Percentiles rank a stretch among this genome's conserved stretches.
Conservation (phyloP, 2,888 invertebrate species). For the Ernsta delagoae region DNA sequence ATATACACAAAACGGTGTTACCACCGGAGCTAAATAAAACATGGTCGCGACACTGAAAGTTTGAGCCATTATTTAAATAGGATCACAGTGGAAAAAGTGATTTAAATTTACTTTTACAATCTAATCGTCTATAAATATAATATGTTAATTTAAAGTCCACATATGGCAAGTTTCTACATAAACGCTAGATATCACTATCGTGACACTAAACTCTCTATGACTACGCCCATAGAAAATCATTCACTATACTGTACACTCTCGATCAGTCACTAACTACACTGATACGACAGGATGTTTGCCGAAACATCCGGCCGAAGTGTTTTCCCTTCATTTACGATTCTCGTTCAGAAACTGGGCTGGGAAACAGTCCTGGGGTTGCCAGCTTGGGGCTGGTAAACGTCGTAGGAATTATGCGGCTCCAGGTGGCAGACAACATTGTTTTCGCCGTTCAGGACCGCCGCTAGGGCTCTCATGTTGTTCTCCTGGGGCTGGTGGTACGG, state of each 20-base stretch:
- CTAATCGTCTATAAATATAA: slow-evolving; percentile 57
- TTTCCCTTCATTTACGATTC: slow-evolving; percentile 3
- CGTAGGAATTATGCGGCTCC: slow-evolving; percentile 88
- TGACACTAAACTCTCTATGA: slow-evolving; percentile 68
- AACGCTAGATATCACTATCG: slow-evolving; percentile 66
- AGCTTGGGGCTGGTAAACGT: slow-evolving; percentile 76
- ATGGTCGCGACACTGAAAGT: slow-evolving; percentile 73
- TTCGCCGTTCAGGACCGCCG: slow-evolving; percentile 93
- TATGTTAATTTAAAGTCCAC: slow-evolving; percentile 74
- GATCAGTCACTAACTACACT: too few species aligned
- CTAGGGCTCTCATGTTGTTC: slow-evolving; percentile 85
- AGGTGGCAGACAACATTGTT: slow-evolving; percentile 94
- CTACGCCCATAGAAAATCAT: slow-evolving; percentile 79
- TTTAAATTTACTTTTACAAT: slow-evolving; percentile 73
- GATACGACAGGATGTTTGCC: slow-evolving; percentile 39
- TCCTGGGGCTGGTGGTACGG: slow-evolving; percentile 82
- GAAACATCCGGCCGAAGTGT: slow-evolving; percentile 16
- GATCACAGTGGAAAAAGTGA: slow-evolving; percentile 85
- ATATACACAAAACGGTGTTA: slow-evolving; percentile 70
- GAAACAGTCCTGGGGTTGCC: slow-evolving; percentile 79
- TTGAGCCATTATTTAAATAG: slow-evolving; percentile 83
- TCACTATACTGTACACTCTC: slow-evolving; percentile 73
- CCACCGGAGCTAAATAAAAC: slow-evolving; percentile 52
- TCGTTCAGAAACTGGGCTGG: slow-evolving; percentile 77
- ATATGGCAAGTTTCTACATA: slow-evolving; percentile 82